Base-by-base conservation (phyloP, 2,797 vertebrate species). In the Sarcoramphus papa region DNA sequence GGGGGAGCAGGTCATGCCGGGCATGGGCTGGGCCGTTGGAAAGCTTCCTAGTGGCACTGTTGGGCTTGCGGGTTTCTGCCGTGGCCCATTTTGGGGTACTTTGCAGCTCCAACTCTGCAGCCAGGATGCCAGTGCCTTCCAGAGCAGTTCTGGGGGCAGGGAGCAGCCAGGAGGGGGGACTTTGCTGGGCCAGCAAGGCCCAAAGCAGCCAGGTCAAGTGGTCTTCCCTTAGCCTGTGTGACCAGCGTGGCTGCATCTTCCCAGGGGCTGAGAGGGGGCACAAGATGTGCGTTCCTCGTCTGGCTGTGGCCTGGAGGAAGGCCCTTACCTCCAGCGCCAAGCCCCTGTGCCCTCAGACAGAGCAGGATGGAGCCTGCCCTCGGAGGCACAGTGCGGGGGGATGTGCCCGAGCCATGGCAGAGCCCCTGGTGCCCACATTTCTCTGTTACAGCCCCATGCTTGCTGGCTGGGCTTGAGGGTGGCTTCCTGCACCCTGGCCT, bases 251-350 rank as follows among this genome's bases (percentile, higher is more conserved):
- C 47, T 78, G 28, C 41, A 50, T 43, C 69, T 87, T 82, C 25
- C 65, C 20, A 18, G 45, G 14, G 74, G 3, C 78, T 67, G 35
- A 76, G 78, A n/a, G 20, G n/a, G 27, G 35, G 8, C 40, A 67
- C 0, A 12, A 47, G 62, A 7, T 54, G 5, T 4, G 12, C 0
- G 1, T 59, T 91, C 9, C 10, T 45, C 0, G 0, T 47, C 73
- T 72, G 74, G 14, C 77, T 75, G 64, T 64, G 54, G 53, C 48
- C 14, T 83, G 60, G 33, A 45, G 31, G 20, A 90, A 59, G 19
- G 33, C 56, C 2, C 6, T 92, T 80, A 24, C 27, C 43, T 69
- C 33, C 43, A 27, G 64, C 64, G 48, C 37, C 27, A 43, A 64
- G 67, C 25, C 27, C 15, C 21, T 37, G 0, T 41, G 33, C 21